Percentiles rank a stretch among this genome's conserved stretches.
Conservation (phyloP, 2,113 vertebrate genomes). For the Caracal caracal region DNA sequence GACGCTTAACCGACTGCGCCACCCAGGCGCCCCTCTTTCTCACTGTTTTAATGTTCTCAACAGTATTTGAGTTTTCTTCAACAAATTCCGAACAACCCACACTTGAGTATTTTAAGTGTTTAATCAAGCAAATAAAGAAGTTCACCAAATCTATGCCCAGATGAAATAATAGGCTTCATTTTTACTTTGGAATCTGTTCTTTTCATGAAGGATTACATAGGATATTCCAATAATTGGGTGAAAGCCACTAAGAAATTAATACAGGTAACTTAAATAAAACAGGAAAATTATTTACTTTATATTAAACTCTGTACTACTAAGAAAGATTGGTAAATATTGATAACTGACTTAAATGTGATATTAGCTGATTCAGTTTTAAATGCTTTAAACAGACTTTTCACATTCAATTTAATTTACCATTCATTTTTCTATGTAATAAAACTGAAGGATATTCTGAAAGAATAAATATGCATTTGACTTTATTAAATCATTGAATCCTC, state of each 20-base stretch:
- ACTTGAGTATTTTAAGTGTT: not conserved
- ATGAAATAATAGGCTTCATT: not conserved
- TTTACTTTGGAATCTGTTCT: not conserved
- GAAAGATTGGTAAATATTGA: slow-evolving; percentile 9
- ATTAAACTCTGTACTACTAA: not conserved
- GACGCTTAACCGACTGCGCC: no score
- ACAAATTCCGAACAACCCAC: not conserved
- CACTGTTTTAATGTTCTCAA: not conserved
- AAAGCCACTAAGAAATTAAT: not conserved
- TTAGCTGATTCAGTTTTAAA: not conserved
- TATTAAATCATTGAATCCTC: not conserved
- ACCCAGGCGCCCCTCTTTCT: no score
- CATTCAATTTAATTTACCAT: not conserved
- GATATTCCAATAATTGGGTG: not conserved
- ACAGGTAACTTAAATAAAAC: not conserved
- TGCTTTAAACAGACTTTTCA: not conserved
- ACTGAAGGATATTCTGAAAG: not conserved
- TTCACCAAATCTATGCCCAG: not conserved
- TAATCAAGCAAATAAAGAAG: not conserved
- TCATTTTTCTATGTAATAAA: not conserved
- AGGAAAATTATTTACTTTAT: not conserved
- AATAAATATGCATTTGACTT: not conserved
- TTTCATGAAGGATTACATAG: not conserved
- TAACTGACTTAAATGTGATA: not conserved
- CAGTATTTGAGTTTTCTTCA: not conserved